A percentile compares a stretch with the other conserved stretches of the same genome.
These are phyloP conservation scores for Gordius sp. DNA, from an alignment of 2,888 invertebrate species.

Conservation along the genomic window DNA sequence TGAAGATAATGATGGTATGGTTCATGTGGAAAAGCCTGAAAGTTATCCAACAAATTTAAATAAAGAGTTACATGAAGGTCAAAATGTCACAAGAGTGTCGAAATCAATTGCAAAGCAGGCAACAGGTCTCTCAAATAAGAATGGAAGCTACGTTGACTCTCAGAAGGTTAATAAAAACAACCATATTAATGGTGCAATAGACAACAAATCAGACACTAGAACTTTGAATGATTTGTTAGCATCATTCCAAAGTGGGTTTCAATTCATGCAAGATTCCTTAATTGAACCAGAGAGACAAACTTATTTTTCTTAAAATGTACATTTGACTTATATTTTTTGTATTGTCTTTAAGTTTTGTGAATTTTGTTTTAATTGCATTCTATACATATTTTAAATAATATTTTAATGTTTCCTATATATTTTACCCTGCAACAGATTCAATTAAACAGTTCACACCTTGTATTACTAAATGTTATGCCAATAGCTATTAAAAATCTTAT, in stretches of 20 bases:
- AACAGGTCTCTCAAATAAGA: not conserved
- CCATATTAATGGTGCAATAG: not conserved
- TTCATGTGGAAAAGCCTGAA: not conserved
- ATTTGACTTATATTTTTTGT: too few relatives aligned
- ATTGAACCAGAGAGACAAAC: slow-evolving; percentile 8
- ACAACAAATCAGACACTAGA: not conserved
- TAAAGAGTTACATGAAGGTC: not conserved
- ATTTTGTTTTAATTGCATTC: too few relatives aligned
- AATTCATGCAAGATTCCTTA: slow-evolving; percentile 13
- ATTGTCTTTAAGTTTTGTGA: too few relatives aligned
- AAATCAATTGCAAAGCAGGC: too few relatives aligned
- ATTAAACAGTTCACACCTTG: too few relatives aligned
- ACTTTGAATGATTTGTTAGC: slow-evolving; percentile 11
- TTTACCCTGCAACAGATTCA: too few relatives aligned
- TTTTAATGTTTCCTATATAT: too few relatives aligned
- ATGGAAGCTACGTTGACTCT: not conserved
- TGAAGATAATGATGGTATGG: slow-evolving; percentile 8
- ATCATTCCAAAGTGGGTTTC: slow-evolving; percentile 11
- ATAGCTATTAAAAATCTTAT: too few relatives aligned
- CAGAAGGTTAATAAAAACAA: not conserved
- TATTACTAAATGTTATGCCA: too few relatives aligned
- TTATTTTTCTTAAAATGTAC: too few relatives aligned
- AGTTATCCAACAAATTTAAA: not conserved
- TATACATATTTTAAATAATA: too few relatives aligned
- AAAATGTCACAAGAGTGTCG: not conserved